These are phyloP conservation scores for Pelodytes ibericus DNA, from an alignment of 2,797 vertebrate genomes.

Conservation along the genomic window DNA sequence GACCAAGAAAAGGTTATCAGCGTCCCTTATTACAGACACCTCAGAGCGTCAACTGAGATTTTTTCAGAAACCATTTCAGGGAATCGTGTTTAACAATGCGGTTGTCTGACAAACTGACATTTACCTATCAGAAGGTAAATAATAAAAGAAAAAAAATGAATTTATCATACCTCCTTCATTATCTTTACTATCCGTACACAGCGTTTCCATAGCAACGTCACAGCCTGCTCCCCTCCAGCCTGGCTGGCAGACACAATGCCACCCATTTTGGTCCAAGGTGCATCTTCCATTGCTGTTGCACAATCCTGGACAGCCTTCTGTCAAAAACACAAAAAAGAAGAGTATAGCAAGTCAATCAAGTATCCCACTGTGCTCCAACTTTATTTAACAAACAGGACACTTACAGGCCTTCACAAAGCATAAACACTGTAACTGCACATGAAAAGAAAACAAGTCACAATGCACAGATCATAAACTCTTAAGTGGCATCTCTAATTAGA, in stretches of 20 bases:
- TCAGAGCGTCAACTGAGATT: constrained; percentile 31
- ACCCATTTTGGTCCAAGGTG: constrained; percentile 95
- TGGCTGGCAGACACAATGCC: constrained; percentile 97
- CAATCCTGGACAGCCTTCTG: constrained; percentile 97
- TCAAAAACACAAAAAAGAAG: constrained; percentile 75
- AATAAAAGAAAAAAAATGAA: constrained; percentile 38
- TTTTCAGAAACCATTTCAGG: constrained; percentile 36
- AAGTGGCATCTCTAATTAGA: constrained; percentile 78
- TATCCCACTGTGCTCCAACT: constrained; percentile 19
- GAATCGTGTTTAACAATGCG: constrained; percentile 21
- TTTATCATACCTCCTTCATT: constrained; percentile 89
- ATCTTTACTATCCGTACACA: constrained; percentile 96
- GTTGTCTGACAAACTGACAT: constrained; percentile 40
- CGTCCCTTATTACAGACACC: constrained; percentile 1
- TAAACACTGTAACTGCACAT: constrained; percentile 92
- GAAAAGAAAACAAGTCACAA: constrained; percentile 77
- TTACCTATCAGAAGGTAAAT: constrained; percentile 47
- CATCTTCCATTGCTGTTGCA: constrained; percentile 98
- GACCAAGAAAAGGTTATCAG: constrained; percentile 29
- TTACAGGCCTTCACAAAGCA: constrained; percentile 89
- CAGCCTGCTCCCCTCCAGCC: constrained; percentile 97
- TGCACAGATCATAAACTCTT: constrained; percentile 67
- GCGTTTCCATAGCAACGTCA: constrained; percentile 95
- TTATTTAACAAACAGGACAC: constrained; percentile 79
- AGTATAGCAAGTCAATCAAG: constrained; percentile 63